Conservation (phyloP, 2,888 invertebrate genomes). For the Cheilosia variabilis region DNA sequence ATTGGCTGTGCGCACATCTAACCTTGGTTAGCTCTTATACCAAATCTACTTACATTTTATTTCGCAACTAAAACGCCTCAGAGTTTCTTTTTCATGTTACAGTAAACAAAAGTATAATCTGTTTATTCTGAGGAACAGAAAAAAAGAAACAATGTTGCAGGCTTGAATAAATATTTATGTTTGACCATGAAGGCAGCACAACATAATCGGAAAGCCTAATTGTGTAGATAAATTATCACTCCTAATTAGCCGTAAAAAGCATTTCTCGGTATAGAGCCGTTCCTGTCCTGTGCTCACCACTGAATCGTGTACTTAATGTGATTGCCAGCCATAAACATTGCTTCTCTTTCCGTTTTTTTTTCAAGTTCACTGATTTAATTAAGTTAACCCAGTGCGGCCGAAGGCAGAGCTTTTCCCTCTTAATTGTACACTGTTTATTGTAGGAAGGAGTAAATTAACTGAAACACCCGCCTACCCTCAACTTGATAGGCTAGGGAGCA, state of each 20-base stretch:
- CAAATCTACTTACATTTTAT: too few relatives aligned
- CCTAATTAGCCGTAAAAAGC: conserved; percentile 48
- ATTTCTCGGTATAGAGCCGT: conserved; percentile 13
- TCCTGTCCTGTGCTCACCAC: conserved; percentile 17
- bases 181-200: conserved; percentile 20
- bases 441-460: not conserved
- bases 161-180: conserved; percentile 9
- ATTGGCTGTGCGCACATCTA: not conserved
- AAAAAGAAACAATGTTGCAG: not conserved
- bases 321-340: conserved; percentile 35
- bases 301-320: conserved; percentile 38
- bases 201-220: conserved; percentile 7
- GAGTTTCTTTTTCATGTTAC: too few relatives aligned
- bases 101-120: too few relatives aligned
- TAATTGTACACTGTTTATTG: not conserved
- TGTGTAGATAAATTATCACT: conserved; percentile 45
- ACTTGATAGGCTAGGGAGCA: not conserved
- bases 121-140: too few relatives aligned
- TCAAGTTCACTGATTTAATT: conserved; percentile 54
- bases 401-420: conserved; percentile 23
- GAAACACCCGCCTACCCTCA: not conserved
- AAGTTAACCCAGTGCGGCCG: not conserved
- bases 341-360: not conserved
- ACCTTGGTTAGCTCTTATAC: too few relatives aligned
- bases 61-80: too few relatives aligned